phyloP scores from a whole-genome alignment of 2,888 invertebrate species.

The Drosophila maculinotata region DNA sequence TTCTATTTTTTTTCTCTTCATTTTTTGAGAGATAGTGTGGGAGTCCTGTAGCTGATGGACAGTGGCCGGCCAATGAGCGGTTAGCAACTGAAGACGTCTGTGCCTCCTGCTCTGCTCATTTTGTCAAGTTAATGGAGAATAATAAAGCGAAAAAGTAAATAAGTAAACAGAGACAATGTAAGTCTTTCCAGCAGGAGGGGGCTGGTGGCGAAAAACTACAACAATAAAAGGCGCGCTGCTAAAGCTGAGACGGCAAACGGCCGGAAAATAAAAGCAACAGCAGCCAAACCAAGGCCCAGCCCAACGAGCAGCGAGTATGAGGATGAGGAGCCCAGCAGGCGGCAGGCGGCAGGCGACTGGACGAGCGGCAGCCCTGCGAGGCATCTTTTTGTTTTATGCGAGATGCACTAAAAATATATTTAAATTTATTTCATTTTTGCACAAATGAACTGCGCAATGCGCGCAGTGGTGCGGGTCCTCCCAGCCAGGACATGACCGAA shows the following conservation, averaged over 20 bases:
- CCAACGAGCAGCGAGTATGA: constrained; percentile 48
- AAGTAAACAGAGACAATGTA: constrained; percentile 70
- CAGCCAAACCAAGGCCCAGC: constrained; percentile 50
- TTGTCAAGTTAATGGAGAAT: constrained; percentile 80
- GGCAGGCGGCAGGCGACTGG: constrained; percentile 7
- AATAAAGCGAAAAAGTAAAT: constrained; percentile 81
- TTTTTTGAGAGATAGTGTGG: constrained; percentile 33
- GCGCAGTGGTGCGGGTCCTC: constrained; percentile 21
- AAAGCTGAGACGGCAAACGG: constrained; percentile 76
- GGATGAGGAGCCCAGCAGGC: constrained; percentile 41
- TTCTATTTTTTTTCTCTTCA: constrained; percentile 31
- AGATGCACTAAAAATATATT: constrained; percentile 82
- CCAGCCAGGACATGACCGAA: constrained; percentile 60
- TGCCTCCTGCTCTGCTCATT: constrained; percentile 59
- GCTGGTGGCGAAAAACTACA: constrained; percentile 64
- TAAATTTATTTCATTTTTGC: constrained; percentile 78
- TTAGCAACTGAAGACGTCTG: constrained; percentile 25
- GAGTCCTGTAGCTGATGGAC: constrained; percentile 17
- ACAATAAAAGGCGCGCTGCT: constrained; percentile 71
- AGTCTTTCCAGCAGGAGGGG: constrained; percentile 32
- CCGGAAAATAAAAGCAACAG: constrained; percentile 69
- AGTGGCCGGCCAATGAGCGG: constrained; percentile 32
- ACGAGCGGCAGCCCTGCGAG: constrained; percentile 53
- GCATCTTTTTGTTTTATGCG: constrained; percentile 81
- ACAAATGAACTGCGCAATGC: constrained; percentile 70